Base-by-base conservation (phyloP, 2,888 invertebrate species). In the Nycteola revayana region DNA sequence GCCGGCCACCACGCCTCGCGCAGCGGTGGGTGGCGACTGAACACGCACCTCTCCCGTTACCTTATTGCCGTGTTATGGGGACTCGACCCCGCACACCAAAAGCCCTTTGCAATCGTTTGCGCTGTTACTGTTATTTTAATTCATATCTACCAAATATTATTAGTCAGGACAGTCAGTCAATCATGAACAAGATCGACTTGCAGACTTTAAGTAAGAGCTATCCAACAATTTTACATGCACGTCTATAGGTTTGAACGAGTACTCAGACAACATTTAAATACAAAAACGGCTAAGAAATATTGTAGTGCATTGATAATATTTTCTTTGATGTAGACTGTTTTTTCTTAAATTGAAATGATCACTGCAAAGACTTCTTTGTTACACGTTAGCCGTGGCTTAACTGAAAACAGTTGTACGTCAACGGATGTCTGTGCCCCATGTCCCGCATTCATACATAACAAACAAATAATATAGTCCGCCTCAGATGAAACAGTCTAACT, bases 31-130 rank as follows among this genome's bases (percentile, higher is more conserved):
- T 84, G 84, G 81, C 75, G 64, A 76, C 79, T 72, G 72, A 74
- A 62, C 77, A 75, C 80, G 76, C 79, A 80, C 75, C 82, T 81
- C 85, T 85, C 86, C 86, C 87, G 87, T 86, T 87, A 86, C 84
- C 85, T 85, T 77, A 84, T 79, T 79, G 80, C 83, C 65, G 80
- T 78, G 81, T 77, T 76, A 83, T 70, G 79, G 82, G 80, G 80
- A 79, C 79, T 68, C 73, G 81, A 80, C 77, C 79, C 79, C 78
- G 78, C 72, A 64, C 64, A 66, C 75, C 71, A 65, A 77, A 76
- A 81, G 76, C 80, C 75, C 74, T 74, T 66, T 60, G 54, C 64
- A 57, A 60, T 54, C 43, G 54, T 52, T 53, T 48, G 49, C 59
- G 49, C 42, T 43, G 49, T 58, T 55, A 64, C 61, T 55, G 56